phyloP scores from a whole-genome alignment of 2,113 vertebrate species.

The Myrmecophaga tridactyla region DNA sequence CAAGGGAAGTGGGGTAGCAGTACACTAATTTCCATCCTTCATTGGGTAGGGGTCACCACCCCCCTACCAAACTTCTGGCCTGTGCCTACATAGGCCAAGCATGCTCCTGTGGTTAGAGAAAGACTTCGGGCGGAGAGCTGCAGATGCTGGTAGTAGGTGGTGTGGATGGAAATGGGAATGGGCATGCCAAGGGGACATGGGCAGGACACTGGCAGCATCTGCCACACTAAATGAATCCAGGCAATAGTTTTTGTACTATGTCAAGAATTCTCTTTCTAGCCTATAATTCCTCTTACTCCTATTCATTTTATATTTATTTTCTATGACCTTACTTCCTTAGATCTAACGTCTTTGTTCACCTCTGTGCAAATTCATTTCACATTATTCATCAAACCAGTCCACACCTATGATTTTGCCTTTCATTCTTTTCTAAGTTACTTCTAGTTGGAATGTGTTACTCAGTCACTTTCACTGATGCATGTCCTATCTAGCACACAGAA shows the following conservation, averaged over 20 bases:
- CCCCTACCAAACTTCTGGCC: neutral
- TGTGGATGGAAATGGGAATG: neutral
- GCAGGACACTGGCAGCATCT: slow-evolving; percentile 53
- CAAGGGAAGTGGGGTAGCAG: neutral
- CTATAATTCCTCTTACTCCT: neutral
- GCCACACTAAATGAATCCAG: neutral
- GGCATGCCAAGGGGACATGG: slow-evolving; percentile 35
- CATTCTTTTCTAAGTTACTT: neutral
- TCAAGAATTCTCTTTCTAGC: neutral
- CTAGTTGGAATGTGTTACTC: neutral
- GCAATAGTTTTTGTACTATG: neutral
- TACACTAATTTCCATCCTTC: neutral
- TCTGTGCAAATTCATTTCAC: neutral
- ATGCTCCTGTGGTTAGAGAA: slow-evolving; percentile 25
- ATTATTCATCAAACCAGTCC: neutral
- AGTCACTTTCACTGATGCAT: neutral
- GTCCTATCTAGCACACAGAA: neutral
- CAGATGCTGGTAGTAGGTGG: slow-evolving; percentile 68
- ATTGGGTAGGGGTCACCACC: neutral
- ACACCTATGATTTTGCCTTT: neutral
- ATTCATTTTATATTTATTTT: neutral
- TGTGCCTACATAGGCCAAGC: neutral
- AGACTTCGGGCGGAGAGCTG: neutral
- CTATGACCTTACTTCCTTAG: neutral
- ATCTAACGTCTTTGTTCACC: neutral